These are phyloP conservation scores for Drosophila prolongata DNA, from an alignment of 2,888 invertebrate species.

Conservation along the genomic window DNA sequence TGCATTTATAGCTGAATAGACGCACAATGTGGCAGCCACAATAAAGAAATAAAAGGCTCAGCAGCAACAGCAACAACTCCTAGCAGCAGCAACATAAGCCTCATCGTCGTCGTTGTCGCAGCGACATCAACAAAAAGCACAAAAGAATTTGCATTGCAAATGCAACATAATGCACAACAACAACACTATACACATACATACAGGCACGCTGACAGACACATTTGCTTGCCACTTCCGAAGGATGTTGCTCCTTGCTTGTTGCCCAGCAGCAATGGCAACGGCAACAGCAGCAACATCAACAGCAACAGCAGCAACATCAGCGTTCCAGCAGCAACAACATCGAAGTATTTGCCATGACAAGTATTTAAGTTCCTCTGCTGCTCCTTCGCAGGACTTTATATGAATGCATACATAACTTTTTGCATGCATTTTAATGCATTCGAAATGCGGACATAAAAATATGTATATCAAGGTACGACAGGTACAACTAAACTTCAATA, in stretches of 20 bases:
- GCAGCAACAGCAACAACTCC: constrained; percentile 24
- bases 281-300: constrained; percentile 27
- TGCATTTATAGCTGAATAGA: constrained; percentile 27
- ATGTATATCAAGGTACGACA: constrained; percentile 19
- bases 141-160: constrained; percentile 72
- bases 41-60: constrained; percentile 74
- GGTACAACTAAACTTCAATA: constrained; percentile 14
- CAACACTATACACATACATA: constrained; percentile 30
- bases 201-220: constrained; percentile 43
- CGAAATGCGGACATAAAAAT: constrained; percentile 22
- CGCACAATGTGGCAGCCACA: constrained; percentile 64
- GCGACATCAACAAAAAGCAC: constrained; percentile 70
- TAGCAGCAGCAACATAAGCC: constrained; percentile 56
- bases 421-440: constrained; percentile 46
- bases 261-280: constrained; percentile 36
- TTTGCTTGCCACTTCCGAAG: constrained; percentile 68
- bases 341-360: constrained; percentile 65
- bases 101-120: constrained; percentile 49
- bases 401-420: constrained; percentile 42
- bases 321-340: constrained; percentile 31
- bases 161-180: constrained; percentile 70
- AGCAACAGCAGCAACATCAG: constrained; percentile 29
- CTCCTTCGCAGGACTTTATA: constrained; percentile 32
- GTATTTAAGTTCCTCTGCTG: constrained; percentile 64
- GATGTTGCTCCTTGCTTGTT: constrained; percentile 52